A percentile compares a stretch with the other conserved stretches of the same genome.
Evolutionary conservation across 2,888 invertebrate genomes (phyloP).

Genomic region (Rapana venosa): DNA sequence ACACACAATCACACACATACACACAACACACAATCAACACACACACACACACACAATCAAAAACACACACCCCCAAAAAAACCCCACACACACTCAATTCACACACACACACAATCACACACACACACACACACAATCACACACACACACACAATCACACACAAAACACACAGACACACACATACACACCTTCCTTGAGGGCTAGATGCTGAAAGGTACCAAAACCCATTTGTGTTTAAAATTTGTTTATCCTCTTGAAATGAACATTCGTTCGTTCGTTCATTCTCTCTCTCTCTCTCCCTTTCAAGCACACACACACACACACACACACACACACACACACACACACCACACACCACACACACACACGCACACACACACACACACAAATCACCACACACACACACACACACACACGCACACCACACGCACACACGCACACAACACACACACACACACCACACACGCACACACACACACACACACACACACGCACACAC

Average conservation of each 20-base stretch:
- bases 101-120: background rate
- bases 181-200: background rate
- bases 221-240: background rate
- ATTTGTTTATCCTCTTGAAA: background rate
- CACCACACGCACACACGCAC: background rate
- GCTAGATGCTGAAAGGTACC: background rate
- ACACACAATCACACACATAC: conserved; percentile 12
- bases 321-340: too few species aligned
- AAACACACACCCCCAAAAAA: background rate
- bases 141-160: too few species aligned
- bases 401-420: background rate
- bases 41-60: conserved; percentile 1
- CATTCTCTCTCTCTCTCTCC: background rate
- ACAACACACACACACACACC: too few species aligned
- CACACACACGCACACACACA: too few species aligned
- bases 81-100: background rate
- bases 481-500: conserved; percentile 6
- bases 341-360: too few species aligned
- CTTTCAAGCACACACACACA: too few species aligned
- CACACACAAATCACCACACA: background rate
- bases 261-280: background rate
- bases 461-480: background rate
- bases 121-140: background rate
- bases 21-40: background rate
- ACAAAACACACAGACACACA: background rate